Conservation (phyloP, 2,888 invertebrate species). For the Sarcophaga variegata region DNA sequence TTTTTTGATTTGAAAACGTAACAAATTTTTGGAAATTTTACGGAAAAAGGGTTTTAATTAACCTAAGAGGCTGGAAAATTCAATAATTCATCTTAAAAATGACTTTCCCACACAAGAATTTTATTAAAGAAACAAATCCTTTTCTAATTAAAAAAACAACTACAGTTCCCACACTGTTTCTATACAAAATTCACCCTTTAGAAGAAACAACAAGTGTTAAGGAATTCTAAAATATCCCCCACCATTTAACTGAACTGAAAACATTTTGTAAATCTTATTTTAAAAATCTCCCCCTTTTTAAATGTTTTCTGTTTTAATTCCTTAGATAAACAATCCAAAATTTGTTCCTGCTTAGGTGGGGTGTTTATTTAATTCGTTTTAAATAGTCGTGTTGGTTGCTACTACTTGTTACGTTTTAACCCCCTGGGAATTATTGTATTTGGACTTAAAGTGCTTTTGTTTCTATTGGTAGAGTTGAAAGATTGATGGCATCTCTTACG, state of each 20-base stretch:
- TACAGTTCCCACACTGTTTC: conserved; percentile 22
- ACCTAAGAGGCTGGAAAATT: too few relatives aligned
- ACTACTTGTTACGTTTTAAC: too few relatives aligned
- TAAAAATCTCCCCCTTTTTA: not conserved
- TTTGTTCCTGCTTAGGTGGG: too few relatives aligned
- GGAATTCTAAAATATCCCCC: not conserved
- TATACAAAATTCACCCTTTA: not conserved
- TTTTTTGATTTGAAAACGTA: not conserved
- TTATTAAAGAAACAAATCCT: not conserved
- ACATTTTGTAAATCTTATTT: not conserved
- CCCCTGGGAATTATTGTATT: too few relatives aligned
- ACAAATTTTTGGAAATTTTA: not conserved
- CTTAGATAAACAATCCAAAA: too few relatives aligned
- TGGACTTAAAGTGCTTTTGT: too few relatives aligned
- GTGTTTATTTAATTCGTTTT: too few relatives aligned
- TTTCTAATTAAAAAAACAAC: not conserved
- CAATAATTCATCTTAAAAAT: not conserved
- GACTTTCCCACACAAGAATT: too few relatives aligned
- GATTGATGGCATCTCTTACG: too few relatives aligned
- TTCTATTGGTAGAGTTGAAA: too few relatives aligned
- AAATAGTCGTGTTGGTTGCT: too few relatives aligned
- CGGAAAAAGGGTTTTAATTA: too few relatives aligned
- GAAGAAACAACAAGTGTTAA: not conserved
- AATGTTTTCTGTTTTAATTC: not conserved
- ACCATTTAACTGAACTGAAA: not conserved